These are phyloP conservation scores for Trigoniulus corallinus DNA, from an alignment of 1,140 invertebrate genomes.

Conservation along the genomic window DNA sequence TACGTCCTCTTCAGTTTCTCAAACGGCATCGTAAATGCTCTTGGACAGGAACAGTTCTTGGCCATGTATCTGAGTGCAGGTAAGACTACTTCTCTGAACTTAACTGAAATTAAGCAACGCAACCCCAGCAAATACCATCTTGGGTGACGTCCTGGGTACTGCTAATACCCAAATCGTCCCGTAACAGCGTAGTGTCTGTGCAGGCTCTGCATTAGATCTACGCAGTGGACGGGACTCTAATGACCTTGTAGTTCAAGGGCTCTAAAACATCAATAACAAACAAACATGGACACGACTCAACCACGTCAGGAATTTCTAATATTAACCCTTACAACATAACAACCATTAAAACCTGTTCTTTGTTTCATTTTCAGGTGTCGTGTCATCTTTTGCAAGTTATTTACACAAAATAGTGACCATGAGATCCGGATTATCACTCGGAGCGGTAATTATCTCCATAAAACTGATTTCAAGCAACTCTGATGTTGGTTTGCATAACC, in stretches of 20 bases:
- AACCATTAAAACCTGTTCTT: constrained; percentile 1
- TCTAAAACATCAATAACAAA: too few species aligned
- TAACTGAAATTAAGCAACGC: too few species aligned
- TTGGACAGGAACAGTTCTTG: constrained; percentile 85
- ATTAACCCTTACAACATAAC: neutral
- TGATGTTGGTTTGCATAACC: constrained; percentile 6
- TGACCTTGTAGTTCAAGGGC: too few species aligned
- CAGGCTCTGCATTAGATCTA: too few species aligned
- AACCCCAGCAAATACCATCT: too few species aligned
- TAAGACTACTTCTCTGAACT: too few species aligned
- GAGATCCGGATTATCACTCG: constrained; percentile 56
- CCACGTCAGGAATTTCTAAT: too few species aligned
- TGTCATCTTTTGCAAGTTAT: constrained; percentile 73
- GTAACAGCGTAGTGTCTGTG: too few species aligned
- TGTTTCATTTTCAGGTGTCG: constrained; percentile 34
- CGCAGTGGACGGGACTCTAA: too few species aligned
- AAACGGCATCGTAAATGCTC: constrained; percentile 38
- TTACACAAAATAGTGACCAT: constrained; percentile 51
- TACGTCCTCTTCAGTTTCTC: constrained; percentile 78
- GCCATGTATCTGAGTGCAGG: constrained; percentile 74
- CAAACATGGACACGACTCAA: too few species aligned
- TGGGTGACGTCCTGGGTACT: too few species aligned
- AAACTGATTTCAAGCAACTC: neutral
- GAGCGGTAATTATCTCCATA: constrained; percentile 53
- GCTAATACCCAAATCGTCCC: too few species aligned